Conservation (phyloP, 2,113 vertebrate species). For the Murina feae region DNA sequence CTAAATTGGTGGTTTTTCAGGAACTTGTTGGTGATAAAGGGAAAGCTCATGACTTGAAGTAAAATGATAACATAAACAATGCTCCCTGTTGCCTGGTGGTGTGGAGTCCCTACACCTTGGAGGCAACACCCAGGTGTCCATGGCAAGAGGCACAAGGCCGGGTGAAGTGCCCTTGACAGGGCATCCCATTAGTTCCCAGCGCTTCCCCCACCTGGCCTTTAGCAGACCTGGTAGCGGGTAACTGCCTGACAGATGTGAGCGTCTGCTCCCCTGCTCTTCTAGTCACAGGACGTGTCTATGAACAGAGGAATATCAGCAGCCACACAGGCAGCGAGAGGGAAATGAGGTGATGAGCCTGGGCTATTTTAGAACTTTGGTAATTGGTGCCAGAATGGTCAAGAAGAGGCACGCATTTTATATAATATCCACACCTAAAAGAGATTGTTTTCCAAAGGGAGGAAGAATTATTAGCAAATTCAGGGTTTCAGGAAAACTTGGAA, state of each 20-base stretch:
- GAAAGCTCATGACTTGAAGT: not conserved
- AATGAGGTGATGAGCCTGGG: not conserved
- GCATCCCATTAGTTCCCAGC: not conserved
- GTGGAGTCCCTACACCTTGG: not conserved
- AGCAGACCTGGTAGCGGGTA: not conserved
- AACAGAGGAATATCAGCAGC: not conserved
- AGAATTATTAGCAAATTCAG: conserved; percentile 34
- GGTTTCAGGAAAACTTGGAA: not conserved
- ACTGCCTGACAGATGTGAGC: not conserved
- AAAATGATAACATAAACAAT: not conserved
- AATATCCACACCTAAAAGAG: not conserved
- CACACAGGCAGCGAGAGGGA: not conserved
- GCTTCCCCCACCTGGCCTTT: not conserved
- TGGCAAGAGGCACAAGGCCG: not conserved
- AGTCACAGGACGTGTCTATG: not conserved
- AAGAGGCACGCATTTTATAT: conserved; percentile 29
- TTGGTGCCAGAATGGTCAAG: conserved; percentile 22
- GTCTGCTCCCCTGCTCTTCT: not conserved
- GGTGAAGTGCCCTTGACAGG: not conserved
- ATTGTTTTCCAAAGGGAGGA: conserved; percentile 34
- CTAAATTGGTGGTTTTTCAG: not conserved
- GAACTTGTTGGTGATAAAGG: not conserved
- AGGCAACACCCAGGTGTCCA: not conserved
- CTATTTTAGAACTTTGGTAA: conserved; percentile 39
- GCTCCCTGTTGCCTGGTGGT: not conserved